These are phyloP conservation scores for Indicator maculatus DNA, from an alignment of 2,113 vertebrate species.

Conservation along the genomic window DNA sequence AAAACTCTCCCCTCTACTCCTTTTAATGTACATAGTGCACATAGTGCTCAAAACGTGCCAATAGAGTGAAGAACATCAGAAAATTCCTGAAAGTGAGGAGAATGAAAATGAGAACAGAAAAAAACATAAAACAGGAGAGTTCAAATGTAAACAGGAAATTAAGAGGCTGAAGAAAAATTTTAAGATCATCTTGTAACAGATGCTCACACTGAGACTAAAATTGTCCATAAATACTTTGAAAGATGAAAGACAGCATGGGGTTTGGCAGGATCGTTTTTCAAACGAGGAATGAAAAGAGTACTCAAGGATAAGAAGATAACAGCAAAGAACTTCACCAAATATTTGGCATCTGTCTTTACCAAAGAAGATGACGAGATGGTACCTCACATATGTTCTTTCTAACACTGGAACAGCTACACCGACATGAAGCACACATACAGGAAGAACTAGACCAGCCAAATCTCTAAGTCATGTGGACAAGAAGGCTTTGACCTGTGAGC, in stretches of 20 bases:
- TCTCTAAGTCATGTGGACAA: neutral
- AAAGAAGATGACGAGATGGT: neutral
- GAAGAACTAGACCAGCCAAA: neutral
- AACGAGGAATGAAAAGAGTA: neutral
- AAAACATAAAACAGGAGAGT: neutral
- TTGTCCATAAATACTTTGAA: neutral
- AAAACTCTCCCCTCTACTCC: neutral
- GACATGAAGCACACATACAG: accelerated
- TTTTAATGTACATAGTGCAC: neutral
- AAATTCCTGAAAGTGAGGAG: neutral
- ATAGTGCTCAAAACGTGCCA: neutral
- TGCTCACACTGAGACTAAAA: neutral
- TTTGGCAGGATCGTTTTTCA: neutral
- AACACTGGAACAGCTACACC: neutral
- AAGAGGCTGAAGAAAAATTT: neutral
- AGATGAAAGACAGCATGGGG: neutral
- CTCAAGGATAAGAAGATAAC: neutral
- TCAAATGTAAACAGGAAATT: constrained; percentile 23
- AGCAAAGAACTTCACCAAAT: neutral
- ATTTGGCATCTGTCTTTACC: neutral
- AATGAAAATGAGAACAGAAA: neutral
- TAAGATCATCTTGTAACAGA: neutral
- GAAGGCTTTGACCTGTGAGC: neutral
- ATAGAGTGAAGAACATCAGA: neutral
- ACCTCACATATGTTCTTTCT: neutral